Evolutionary conservation across 2,797 vertebrate species (phyloP).

Genomic region (Telmatherina bonti): DNA sequence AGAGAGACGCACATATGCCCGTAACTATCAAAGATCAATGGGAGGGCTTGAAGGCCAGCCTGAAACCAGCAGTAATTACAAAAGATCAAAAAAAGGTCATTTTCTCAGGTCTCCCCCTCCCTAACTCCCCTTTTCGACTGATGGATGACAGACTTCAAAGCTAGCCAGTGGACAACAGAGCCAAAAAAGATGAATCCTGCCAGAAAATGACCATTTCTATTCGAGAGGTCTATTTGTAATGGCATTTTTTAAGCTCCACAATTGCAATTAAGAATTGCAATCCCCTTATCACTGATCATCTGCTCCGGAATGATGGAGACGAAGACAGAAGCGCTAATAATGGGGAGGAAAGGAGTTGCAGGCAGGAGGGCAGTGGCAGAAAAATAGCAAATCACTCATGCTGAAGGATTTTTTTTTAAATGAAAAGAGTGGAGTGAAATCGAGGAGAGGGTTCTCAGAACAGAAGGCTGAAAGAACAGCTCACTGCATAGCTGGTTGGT

Average conservation of each 20-base stretch:
- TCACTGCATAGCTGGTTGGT: constrained; percentile 26
- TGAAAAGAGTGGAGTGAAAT: constrained; percentile 16
- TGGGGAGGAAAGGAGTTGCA: background rate
- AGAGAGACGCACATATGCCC: constrained; percentile 14
- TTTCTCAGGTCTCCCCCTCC: constrained; percentile 41
- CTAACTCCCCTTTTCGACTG: constrained; percentile 33
- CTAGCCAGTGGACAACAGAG: constrained; percentile 51
- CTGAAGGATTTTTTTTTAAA: constrained; percentile 19
- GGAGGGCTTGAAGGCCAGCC: constrained; percentile 43
- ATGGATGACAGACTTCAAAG: constrained; percentile 61
- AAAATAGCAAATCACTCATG: constrained; percentile 31
- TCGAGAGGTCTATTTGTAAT: constrained; percentile 53
- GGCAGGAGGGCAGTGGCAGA: constrained; percentile 11
- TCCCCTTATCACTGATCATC: constrained; percentile 53
- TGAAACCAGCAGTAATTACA: constrained; percentile 53
- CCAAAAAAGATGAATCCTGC: constrained; percentile 70
- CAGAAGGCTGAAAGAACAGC: constrained; percentile 10
- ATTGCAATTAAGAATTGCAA: constrained; percentile 31
- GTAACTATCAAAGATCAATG: constrained; percentile 53
- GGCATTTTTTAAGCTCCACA: constrained; percentile 41
- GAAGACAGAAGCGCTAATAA: constrained; percentile 16
- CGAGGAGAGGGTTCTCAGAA: constrained; percentile 19
- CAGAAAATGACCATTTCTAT: constrained; percentile 72
- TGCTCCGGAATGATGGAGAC: constrained; percentile 15
- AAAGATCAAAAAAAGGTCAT: constrained; percentile 53